Evolutionary conservation across 2,888 invertebrate genomes (phyloP).

Genomic region (Diabrotica balteata): DNA sequence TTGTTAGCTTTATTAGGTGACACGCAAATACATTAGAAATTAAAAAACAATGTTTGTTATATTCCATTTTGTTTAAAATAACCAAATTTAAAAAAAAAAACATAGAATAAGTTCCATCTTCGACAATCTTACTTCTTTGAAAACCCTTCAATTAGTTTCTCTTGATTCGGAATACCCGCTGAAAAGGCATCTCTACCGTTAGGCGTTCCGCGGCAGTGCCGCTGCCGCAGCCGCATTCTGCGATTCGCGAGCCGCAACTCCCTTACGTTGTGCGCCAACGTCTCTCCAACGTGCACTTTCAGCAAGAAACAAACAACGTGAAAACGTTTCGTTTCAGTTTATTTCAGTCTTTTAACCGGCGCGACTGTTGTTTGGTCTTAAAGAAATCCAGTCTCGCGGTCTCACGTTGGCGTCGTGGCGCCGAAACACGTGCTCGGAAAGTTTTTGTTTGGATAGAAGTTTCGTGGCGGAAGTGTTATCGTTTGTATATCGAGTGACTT

Average conservation of each 20-base stretch:
- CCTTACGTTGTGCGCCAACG: background rate
- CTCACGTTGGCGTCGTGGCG: constrained; percentile 15
- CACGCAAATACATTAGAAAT: no score
- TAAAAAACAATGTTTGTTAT: no score
- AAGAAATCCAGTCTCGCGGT: background rate
- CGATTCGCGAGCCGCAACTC: constrained; percentile 1
- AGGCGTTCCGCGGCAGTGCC: background rate
- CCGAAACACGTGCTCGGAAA: constrained; percentile 12
- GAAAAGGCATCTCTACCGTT: constrained; percentile 17
- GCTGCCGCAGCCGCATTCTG: constrained; percentile 8
- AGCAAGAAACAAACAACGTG: constrained; percentile 13
- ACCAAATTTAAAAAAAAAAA: no score
- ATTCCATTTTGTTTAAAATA: no score
- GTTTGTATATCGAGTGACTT: no score
- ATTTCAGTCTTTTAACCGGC: background rate
- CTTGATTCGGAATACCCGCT: constrained; percentile 18
- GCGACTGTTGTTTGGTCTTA: constrained; percentile 1
- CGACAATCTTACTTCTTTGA: constrained; percentile 28
- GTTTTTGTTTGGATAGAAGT: background rate
- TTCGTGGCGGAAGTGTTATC: no score
- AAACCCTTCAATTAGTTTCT: constrained; percentile 32
- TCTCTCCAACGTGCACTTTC: constrained; percentile 4
- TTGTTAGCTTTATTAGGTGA: no score
- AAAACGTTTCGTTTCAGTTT: constrained; percentile 9
- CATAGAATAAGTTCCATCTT: background rate